phyloP scores from a whole-genome alignment of 2,797 vertebrate species.

The Premnoplex brunnescens region DNA sequence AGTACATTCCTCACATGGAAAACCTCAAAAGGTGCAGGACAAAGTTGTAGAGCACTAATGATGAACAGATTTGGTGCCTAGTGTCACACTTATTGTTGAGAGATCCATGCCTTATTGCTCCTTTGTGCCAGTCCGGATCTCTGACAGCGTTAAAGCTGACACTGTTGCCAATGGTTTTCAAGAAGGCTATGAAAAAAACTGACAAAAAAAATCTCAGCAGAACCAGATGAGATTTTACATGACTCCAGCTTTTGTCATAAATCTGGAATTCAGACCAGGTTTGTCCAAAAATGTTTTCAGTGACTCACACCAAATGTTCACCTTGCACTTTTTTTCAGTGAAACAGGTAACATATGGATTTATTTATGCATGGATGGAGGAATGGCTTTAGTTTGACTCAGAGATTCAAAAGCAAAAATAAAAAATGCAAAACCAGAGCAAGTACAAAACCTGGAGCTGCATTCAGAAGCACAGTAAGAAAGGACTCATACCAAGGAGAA shows the following conservation, averaged over 20 bases:
- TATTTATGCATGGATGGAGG: not conserved
- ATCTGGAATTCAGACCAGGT: conserved; percentile 2
- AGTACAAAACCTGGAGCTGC: not conserved
- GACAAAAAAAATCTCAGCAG: not conserved
- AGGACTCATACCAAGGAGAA: not conserved
- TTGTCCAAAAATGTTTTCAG: not conserved
- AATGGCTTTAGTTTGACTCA: not conserved
- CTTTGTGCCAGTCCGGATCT: not conserved
- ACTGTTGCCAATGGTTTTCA: not conserved
- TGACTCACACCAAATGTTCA: not conserved
- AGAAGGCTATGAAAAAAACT: not conserved
- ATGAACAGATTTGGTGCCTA: not conserved
- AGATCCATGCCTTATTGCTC: not conserved
- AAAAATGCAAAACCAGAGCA: not conserved
- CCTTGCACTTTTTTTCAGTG: not conserved
- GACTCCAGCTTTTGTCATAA: conserved; percentile 12
- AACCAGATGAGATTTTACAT: not conserved
- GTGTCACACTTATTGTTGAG: not conserved
- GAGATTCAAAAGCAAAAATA: not conserved
- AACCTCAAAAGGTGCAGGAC: not conserved
- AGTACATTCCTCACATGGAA: not conserved
- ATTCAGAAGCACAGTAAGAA: not conserved
- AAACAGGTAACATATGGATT: not conserved
- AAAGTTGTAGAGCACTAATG: not conserved
- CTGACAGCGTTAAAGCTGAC: not conserved